These are phyloP conservation scores for Drosophila flavopinicola DNA, from an alignment of 2,888 invertebrate genomes.

Conservation along the genomic window DNA sequence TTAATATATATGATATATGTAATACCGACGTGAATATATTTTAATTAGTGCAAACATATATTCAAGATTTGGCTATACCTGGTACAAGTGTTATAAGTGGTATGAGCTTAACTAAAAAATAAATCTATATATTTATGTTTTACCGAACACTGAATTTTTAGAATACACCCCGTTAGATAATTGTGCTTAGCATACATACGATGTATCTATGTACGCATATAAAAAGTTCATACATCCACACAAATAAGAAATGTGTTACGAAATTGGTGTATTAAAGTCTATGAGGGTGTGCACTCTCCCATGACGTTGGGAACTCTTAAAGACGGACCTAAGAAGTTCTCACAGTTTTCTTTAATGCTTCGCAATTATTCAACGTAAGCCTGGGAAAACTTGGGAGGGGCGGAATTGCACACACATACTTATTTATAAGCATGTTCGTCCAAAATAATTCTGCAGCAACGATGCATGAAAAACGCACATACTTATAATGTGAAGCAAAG, in stretches of 20 bases:
- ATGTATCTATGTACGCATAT: not conserved
- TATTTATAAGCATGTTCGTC: constrained; percentile 36
- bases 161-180: no score
- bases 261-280: constrained; percentile 36
- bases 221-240: constrained; percentile 1
- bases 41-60: no score
- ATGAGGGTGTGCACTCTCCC: constrained; percentile 80
- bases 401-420: constrained; percentile 30
- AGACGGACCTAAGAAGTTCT: constrained; percentile 74
- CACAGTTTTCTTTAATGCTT: constrained; percentile 68
- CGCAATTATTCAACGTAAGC: constrained; percentile 57
- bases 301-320: constrained; percentile 82
- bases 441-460: constrained; percentile 55
- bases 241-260: constrained; percentile 35
- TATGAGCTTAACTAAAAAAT: no score
- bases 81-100: no score
- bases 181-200: not conserved
- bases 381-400: constrained; percentile 46
- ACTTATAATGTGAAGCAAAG: constrained; percentile 12
- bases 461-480: constrained; percentile 58
- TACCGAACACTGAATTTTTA: no score
- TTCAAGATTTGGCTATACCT: no score
- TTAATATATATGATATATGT: no score
- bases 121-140: no score
- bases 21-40: no score